Base-by-base conservation (phyloP, 2,113 vertebrate species). In the Grantiella picta region DNA sequence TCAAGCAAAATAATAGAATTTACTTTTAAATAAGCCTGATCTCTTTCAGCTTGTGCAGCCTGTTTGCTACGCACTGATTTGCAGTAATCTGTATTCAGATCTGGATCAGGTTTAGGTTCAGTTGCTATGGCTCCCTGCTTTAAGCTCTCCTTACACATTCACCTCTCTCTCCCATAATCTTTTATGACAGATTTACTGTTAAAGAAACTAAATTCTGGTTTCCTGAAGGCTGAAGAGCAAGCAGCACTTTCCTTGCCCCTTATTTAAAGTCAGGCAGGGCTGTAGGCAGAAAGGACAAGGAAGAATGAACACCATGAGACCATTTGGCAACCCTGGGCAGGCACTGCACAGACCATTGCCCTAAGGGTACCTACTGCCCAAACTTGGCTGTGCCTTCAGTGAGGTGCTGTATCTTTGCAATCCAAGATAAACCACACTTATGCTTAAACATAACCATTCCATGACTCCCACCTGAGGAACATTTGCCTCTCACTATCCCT, bases 41-140 rank as follows among this genome's bases (percentile, higher is more conserved):
- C 10, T 44, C 22, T 90, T 90, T 83, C 44, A 45, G 60, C 24
- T 89, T 75, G 22, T 64, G 31, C 22, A 56, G 47, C 7, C 44
- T 77, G 11, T 64, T 78, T 79, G 44, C 29, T 76, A 54, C 56
- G 21, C 61, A 75, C 77, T 87, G 78, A 87, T 91, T 93, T 87
- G 60, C 19, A 56, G 61, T 56, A 82, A 95, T 91, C 73, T 93
- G 84, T 82, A 91, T 92, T 95, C 94, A 94, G 83, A 89, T 85
- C 81, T 89, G 53, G 42, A 91, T 84, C 47, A 52, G 33, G 52
- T 94, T 83, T 84, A 84, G 38, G 56, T 95, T 92, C 81, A 95
- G 92, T 95, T 96, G 93, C 95, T 92, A 96, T 82, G 78, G 73
- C 84, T 96, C 73, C 92, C 81, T 91, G 81, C 47, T 93, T 96